phyloP scores from a whole-genome alignment of 2,888 invertebrate genomes.

The Chrysotoxum bicinctum region DNA sequence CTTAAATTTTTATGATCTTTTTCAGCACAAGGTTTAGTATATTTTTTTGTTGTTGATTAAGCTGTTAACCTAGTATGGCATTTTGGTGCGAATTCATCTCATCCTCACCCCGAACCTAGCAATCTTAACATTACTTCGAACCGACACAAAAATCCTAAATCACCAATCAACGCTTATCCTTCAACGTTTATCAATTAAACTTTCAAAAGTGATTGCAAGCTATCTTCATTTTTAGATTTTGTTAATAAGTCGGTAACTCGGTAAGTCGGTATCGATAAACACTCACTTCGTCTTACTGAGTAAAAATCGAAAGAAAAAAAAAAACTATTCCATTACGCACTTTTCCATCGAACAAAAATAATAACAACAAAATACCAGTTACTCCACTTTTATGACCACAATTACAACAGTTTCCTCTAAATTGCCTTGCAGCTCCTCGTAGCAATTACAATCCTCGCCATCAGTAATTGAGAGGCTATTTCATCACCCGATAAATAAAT shows the following conservation, averaged over 20 bases:
- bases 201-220: slow-evolving; percentile 10
- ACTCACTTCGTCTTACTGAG: slow-evolving; percentile 3
- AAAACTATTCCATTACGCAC: slow-evolving; percentile 33
- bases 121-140: not conserved
- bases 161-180: slow-evolving; percentile 7
- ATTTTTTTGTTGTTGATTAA: not conserved
- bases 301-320: not conserved
- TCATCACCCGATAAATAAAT: slow-evolving; percentile 66
- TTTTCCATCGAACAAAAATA: slow-evolving; percentile 25
- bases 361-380: slow-evolving; percentile 37
- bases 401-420: slow-evolving; percentile 32
- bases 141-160: not conserved
- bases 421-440: slow-evolving; percentile 49
- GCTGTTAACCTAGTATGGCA: not conserved
- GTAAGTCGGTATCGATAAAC: slow-evolving; percentile 17
- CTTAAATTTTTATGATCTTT: not conserved
- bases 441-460: slow-evolving; percentile 49
- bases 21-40: not conserved
- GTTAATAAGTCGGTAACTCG: not conserved
- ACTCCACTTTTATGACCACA: slow-evolving; percentile 55
- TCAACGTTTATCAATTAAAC: slow-evolving; percentile 26
- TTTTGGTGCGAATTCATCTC: not conserved
- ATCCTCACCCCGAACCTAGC: not conserved
- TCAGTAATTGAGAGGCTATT: slow-evolving; percentile 58
- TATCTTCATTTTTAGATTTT: not conserved